Evolutionary conservation across 2,113 vertebrate species (phyloP).

Genomic region (Melanostigma gelatinosum): DNA sequence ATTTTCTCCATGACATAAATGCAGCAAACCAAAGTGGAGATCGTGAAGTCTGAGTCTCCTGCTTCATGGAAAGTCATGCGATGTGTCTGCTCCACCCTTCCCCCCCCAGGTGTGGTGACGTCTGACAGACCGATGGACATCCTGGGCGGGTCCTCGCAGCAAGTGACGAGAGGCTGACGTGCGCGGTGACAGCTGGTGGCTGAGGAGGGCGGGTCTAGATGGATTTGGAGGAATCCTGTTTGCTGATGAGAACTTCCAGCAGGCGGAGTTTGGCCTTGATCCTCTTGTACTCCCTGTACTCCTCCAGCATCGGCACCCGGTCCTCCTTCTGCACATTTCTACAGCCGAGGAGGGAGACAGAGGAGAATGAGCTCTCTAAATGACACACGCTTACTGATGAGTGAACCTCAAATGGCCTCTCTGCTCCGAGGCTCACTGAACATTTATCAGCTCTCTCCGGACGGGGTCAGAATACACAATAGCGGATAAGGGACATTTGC

Average conservation of each 20-base stretch:
- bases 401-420: not conserved
- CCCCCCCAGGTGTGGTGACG: conserved; percentile 3
- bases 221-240: conserved; percentile 98
- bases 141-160: conserved; percentile 15
- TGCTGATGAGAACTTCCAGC: conserved; percentile 98
- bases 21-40: conserved; percentile 5
- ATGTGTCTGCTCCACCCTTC: not conserved
- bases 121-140: not conserved
- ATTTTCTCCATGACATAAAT: conserved; percentile 29
- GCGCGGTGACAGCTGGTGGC: conserved; percentile 25
- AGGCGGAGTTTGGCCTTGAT: conserved; percentile 97
- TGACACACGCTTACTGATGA: not conserved
- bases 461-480: not conserved
- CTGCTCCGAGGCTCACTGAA: no score
- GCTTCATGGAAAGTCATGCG: conserved; percentile 10
- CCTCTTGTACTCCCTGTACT: conserved; percentile 97
- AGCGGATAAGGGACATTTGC: not conserved
- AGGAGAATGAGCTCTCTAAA: not conserved
- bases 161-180: conserved; percentile 19
- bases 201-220: conserved; percentile 81
- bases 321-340: conserved; percentile 97
- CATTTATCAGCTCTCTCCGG: not conserved
- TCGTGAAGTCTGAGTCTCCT: not conserved
- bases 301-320: conserved; percentile 92
- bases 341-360: conserved; percentile 26